Evolutionary conservation across 2,888 invertebrate genomes (phyloP), one percentile per base, ranked within the genome.

Genomic region (Dryocosmus kuriphilus): DNA sequence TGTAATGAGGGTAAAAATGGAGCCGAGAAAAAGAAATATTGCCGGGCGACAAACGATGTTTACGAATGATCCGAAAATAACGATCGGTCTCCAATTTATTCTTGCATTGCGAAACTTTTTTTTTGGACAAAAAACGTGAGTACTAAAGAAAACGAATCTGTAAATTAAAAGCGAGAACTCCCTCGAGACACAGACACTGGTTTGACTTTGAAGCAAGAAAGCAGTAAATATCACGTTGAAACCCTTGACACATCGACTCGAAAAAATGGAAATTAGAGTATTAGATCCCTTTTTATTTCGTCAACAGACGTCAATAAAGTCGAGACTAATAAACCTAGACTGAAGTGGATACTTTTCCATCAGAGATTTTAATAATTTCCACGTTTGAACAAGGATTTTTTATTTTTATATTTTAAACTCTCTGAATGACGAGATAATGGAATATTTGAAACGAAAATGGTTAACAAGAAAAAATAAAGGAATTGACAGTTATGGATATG

Each of bases 81-180:
- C 63, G 63, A 63, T 35, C 35, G 3, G 35, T 32, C 32, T 63
- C 32, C 63, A 63, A 63, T 63, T 63, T 63, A 63, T 63, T 35
- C n/a, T 19, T n/a, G 35, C 2, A 63, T 22, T 63, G 63, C 63
- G 32, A 63, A 35, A 63, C 32, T 22, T 32, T 63, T 35, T 32
- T 32, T 35, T 32, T 35, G 1, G 19, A 9, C 14, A 24, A 35
- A 32, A 35, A 32, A 35, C 9, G 9, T 3, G 9, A 32, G 8
- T 63, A 35, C 63, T 32, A 4, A 41, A 32, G 32, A 63, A 32
- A 63, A 11, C 63, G 32, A 63, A 35, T n/a, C 19, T 35, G 19
- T 63, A 35, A 63, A 32, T 63, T 63, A 35, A 63, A 63, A 35
- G 7, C 5, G 24, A 57, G 4, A 11, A 19, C n/a, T 63, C n/a